phyloP scores from a whole-genome alignment of 2,888 invertebrate species.

The Schrankia costaestrigalis region DNA sequence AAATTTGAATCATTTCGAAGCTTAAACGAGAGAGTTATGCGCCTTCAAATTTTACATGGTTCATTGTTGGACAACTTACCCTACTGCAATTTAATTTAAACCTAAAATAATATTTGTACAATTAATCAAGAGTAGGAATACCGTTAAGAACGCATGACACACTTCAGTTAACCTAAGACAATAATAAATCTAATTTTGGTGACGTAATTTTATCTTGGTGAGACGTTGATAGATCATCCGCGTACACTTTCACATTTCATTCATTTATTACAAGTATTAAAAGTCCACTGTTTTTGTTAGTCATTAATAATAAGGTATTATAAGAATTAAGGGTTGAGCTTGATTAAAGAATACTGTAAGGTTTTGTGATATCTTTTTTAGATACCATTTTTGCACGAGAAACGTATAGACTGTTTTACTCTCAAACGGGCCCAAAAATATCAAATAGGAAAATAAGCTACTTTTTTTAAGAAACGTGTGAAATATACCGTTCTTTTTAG shows the following conservation, averaged over 20 bases:
- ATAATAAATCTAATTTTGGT: constrained; percentile 59
- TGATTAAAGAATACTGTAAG: constrained; percentile 8
- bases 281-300: constrained; percentile 36
- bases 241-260: constrained; percentile 47
- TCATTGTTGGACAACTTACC: too few species aligned
- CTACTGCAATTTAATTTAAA: background rate
- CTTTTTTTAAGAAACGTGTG: too few species aligned
- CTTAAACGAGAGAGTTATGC: too few species aligned
- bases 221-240: constrained; percentile 60
- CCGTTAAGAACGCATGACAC: constrained; percentile 50
- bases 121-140: constrained; percentile 53
- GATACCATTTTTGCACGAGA: background rate
- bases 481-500: too few species aligned
- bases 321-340: constrained; percentile 19
- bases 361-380: background rate
- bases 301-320: constrained; percentile 34
- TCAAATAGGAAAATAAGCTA: too few species aligned
- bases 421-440: too few species aligned
- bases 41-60: too few species aligned
- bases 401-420: too few species aligned
- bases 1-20: too few species aligned
- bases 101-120: constrained; percentile 21
- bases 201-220: constrained; percentile 39
- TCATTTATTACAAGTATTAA: constrained; percentile 57
- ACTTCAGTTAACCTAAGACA: constrained; percentile 52